These are phyloP conservation scores for Gastracanthus pulcherrimus DNA, from an alignment of 2,888 invertebrate genomes.

Conservation along the genomic window DNA sequence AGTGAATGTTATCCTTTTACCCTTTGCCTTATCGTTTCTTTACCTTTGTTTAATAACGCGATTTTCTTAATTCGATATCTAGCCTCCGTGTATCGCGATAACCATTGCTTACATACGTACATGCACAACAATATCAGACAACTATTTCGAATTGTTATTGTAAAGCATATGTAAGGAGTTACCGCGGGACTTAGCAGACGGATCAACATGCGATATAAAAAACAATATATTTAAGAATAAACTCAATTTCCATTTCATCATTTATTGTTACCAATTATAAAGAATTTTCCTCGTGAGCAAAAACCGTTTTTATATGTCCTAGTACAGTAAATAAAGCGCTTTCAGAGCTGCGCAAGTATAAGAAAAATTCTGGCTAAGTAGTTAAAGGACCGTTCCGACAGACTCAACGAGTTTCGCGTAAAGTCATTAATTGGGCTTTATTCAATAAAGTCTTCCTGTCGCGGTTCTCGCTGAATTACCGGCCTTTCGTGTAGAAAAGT, in stretches of 20 bases:
- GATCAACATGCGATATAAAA: too few relatives aligned
- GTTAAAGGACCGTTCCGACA: neutral
- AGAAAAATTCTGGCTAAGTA: constrained; percentile 1
- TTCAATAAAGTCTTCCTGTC: neutral
- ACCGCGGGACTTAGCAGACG: too few relatives aligned
- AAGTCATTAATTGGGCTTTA: neutral
- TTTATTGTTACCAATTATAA: too few relatives aligned
- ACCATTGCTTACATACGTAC: too few relatives aligned
- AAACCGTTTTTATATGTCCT: neutral
- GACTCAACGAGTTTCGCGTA: neutral
- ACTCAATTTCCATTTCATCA: too few relatives aligned
- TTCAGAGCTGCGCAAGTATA: neutral
- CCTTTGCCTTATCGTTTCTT: neutral
- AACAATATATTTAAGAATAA: too few relatives aligned
- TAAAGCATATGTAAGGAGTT: too few relatives aligned
- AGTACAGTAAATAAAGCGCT: neutral
- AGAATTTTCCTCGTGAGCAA: neutral
- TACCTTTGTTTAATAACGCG: neutral
- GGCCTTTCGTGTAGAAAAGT: neutral
- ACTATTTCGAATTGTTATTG: too few relatives aligned
- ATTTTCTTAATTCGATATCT: too few relatives aligned
- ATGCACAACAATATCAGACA: too few relatives aligned
- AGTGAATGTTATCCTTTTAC: neutral
- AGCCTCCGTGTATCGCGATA: too few relatives aligned
- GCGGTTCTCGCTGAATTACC: neutral